Base-by-base conservation (phyloP, 2,888 invertebrate genomes). In the Caenorhabditis zanzibari region DNA sequence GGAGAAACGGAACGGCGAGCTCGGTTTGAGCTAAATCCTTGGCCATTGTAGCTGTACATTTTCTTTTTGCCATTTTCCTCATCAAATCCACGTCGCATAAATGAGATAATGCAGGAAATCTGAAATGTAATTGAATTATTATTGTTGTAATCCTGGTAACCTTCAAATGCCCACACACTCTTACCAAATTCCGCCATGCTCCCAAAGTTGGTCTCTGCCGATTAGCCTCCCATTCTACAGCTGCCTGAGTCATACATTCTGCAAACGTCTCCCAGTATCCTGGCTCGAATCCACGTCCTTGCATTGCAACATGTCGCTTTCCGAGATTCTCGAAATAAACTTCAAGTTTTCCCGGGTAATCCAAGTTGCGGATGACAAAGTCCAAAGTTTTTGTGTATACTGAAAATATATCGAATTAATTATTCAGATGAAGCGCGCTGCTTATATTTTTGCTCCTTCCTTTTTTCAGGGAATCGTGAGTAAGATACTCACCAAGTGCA, bases 191-290 rank as follows among this genome's bases (percentile, higher is more conserved):
- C 26, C 90, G 63, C 92, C 92, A 92, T 7, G 92, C 89, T 28
- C 86, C 86, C 38, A 90, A 81, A 5, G 91, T 90, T 24, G 90
- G 88, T 63, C 91, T 87, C 32, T 88, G 86, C 9, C 90, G 81
- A 38, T 87, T 86, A 12, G 88, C 87, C n/a, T 89, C 90, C 91
- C 90, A 90, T 81, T 91, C 91, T 16, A 90, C 88, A 2, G 91
- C 90, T 0, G 91, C 88, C 74, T 91, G 89, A 1, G 89, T 87
- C 88, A 91, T 90, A 44, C 90, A 90, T 49, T 91, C 91, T 0
- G 90, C 89, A 66, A 92, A 92, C 3, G 93, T 88, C 91, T 93
- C 93, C 93, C 93, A 85, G 92, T 93, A 90, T 88, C 91, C 88
- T 73, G 93, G 72, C 89, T 92, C 83, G 89, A 93, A 90, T 9